Base-by-base conservation (phyloP, 37 sponge, comb jelly and placozoan genomes). In the Aphrocallistes beatrix region DNA sequence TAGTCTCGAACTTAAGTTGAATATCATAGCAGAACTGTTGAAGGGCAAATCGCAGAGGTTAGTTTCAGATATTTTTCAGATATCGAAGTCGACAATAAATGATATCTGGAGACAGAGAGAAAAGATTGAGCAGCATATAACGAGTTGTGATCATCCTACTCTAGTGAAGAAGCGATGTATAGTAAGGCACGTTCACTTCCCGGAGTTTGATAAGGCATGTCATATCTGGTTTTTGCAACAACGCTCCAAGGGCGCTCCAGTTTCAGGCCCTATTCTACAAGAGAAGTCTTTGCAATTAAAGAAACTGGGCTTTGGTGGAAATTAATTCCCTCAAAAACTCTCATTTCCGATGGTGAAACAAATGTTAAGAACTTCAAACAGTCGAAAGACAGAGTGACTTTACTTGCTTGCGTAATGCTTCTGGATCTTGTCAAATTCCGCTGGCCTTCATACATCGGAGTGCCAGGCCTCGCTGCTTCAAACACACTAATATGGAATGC, bases 381-480 rank as follows among this genome's bases (percentile, higher is more conserved):
- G 81, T 60, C 85, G 38, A 88, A 88, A 86, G 88, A 88, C 37
- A 38, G 75, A 60, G 75, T 60, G 21, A 60, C 75, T 60, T 60
- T 60, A 13, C 75, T 60, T 60, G 75, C 17, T 60, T 60, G 89
- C 40, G 82, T 21, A 85, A 88, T 37, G 89, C 83, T 8, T 60
- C 89, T 37, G 89, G 89, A 81, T 45, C 51, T 17, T 82, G 51
- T 36, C 75, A 38, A 28, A 38, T 86, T 23, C 89, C 89, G 37
- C 38, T 88, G 85, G 49, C 81, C 19, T 38, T 88, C 23, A 88
- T 88, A 36, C 81, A 82, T 36, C 86, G 85, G 81, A 82, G 86
- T 38, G 36, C 81, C 37, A 85, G 85, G 47, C 89, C 85, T 34
- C 75, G 85, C 17, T 85, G 89, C 82, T 88, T 88, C 86, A 86